phyloP scores from a whole-genome alignment of 35 echinoderm and acorn worm species.

The Lytechinus pictus region DNA sequence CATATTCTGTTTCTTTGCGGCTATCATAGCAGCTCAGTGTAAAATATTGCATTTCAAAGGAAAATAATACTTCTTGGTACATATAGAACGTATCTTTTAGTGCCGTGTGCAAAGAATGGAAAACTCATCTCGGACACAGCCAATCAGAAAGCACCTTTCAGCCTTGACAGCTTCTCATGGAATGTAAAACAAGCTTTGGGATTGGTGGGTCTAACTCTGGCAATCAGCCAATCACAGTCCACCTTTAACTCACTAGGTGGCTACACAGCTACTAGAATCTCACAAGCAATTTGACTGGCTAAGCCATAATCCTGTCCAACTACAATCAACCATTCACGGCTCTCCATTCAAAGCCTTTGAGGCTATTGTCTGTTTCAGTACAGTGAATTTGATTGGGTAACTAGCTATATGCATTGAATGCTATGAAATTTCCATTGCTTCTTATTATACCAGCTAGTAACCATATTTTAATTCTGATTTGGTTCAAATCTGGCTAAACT shows the following conservation, averaged over 20 bases:
- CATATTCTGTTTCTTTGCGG: background rate
- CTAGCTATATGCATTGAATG: conserved; percentile 28
- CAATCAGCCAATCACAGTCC: conserved; percentile 32
- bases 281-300: conserved; percentile 17
- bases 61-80: conserved; percentile 45
- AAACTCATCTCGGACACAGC: conserved; percentile 25
- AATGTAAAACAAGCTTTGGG: conserved; percentile 31
- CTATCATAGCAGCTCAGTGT: background rate
- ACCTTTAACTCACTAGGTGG: conserved; percentile 23
- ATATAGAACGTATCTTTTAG: conserved; percentile 24
- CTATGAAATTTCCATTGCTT: background rate
- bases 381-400: conserved; percentile 27
- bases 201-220: conserved; percentile 35
- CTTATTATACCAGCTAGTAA: background rate
- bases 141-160: conserved; percentile 53
- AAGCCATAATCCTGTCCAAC: conserved; percentile 28
- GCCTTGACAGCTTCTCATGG: conserved; percentile 35
- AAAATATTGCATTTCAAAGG: background rate
- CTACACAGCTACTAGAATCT: conserved; percentile 41
- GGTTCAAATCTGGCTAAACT: background rate
- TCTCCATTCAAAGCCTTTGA: conserved; percentile 29
- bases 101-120: conserved; percentile 36
- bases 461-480: background rate
- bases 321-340: conserved; percentile 25
- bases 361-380: background rate